These are phyloP conservation scores for Lerema accius DNA, from an alignment of 1,140 invertebrate genomes.

Conservation along the genomic window DNA sequence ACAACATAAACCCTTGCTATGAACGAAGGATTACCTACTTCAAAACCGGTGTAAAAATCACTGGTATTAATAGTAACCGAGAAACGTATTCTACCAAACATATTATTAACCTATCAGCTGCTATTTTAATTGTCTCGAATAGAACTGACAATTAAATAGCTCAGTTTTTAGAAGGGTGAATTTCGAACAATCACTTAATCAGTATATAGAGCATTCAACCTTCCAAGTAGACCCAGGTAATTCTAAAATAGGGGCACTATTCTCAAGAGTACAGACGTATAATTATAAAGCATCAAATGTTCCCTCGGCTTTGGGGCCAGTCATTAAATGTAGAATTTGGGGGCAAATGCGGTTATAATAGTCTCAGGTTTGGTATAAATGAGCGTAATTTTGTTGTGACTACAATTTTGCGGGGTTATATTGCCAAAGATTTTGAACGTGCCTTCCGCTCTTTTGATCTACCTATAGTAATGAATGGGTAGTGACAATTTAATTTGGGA, in stretches of 20 bases:
- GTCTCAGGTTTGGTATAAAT: conserved; percentile 53
- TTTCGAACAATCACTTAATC: conserved; percentile 60
- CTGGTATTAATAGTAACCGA: too few relatives aligned
- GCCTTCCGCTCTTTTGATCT: conserved; percentile 55
- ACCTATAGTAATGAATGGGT: conserved; percentile 50
- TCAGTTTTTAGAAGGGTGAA: conserved; percentile 42
- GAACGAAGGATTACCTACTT: too few relatives aligned
- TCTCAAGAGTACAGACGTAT: conserved; percentile 61
- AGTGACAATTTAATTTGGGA: conserved; percentile 56
- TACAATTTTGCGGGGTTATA: conserved; percentile 40
- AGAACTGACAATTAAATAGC: conserved; percentile 58
- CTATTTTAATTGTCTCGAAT: conserved; percentile 39
- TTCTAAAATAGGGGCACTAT: conserved; percentile 53
- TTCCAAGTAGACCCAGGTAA: conserved; percentile 70
- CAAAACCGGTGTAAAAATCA: too few relatives aligned
- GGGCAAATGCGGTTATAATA: conserved; percentile 78
- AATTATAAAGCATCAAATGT: conserved; percentile 76
- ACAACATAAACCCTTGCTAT: too few relatives aligned
- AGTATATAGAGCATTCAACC: conserved; percentile 36
- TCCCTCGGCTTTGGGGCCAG: conserved; percentile 49
- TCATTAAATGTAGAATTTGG: conserved; percentile 71
- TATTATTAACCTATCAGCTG: conserved; percentile 9
- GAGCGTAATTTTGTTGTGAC: conserved; percentile 52
- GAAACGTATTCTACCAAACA: neutral
- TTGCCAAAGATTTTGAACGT: conserved; percentile 43